These are phyloP conservation scores for Mesoclemmys tuberculata DNA, from an alignment of 2,113 vertebrate species.

Conservation along the genomic window DNA sequence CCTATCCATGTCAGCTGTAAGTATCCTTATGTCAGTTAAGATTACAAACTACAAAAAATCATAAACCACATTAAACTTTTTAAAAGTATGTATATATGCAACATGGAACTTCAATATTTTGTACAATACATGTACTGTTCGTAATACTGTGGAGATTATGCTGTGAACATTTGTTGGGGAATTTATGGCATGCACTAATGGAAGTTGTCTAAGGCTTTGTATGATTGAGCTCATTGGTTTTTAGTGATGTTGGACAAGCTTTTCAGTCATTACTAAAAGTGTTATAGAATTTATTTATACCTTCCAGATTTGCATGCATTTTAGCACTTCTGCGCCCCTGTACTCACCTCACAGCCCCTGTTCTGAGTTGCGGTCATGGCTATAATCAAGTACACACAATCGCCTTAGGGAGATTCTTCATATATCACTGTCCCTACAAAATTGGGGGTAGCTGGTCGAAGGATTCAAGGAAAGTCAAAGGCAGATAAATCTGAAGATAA, in stretches of 20 bases:
- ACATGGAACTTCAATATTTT: background rate
- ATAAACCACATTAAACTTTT: background rate
- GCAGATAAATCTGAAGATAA: fast-evolving
- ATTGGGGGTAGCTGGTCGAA: background rate
- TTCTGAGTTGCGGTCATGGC: conserved; percentile 23
- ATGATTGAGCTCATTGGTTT: background rate
- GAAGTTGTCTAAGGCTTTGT: background rate
- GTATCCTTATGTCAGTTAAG: background rate
- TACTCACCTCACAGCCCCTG: background rate
- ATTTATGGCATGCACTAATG: background rate
- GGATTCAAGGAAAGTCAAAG: background rate
- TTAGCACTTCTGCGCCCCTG: background rate
- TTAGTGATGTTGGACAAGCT: background rate
- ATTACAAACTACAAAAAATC: background rate
- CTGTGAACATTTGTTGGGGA: fast-evolving
- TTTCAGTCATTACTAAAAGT: background rate
- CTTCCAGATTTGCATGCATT: background rate
- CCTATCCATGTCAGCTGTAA: background rate
- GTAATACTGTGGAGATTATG: fast-evolving
- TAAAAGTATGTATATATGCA: background rate
- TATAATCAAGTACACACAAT: conserved; percentile 9
- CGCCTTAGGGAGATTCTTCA: background rate
- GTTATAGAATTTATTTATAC: background rate
- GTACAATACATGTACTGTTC: background rate
- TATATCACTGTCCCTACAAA: background rate